Base-by-base conservation (phyloP, 2,113 vertebrate species). In the Psephotus haematonotus region DNA sequence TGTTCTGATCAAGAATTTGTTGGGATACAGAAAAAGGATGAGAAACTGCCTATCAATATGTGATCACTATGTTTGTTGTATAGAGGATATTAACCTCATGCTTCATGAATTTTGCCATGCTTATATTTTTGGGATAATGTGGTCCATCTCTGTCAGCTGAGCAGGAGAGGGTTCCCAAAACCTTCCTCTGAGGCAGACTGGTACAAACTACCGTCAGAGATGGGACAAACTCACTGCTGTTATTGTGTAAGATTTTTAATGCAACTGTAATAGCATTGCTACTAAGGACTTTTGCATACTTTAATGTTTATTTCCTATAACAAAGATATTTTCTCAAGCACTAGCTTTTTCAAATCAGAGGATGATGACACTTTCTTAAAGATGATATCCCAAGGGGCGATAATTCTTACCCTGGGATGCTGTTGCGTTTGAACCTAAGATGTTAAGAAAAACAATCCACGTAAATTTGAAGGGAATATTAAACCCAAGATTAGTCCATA, bases 401-500 rank as follows among this genome's bases (percentile, higher is more conserved):
- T 93, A 80, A 92, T 91, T 85, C 83, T 97, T 28, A 72, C 78
- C 35, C 55, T 52, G 35, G 31, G 97, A 59, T 77, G 87, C 92
- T 33, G 23, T 91, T 78, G 65, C 98, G 55, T 55, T 95, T 59
- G 95, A 96, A 70, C 74, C 88, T 13, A 55, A 94, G 28, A 46
- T 95, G 18, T 39, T 98, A 76, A 96, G 91, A 43, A 96, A 98
- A 98, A 76, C 12, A 62, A 77, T 60, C 23, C 37, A 44, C 4
- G 6, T 55, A 68, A 75, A 52, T 17, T 28, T 50, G 27, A 86
- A 70, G 68, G 13, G 13, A 84, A 27, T 70, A 47, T 37, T 53
- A 79, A 69, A 59, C 14, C 11, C 37, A 57, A 49, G 28, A 65
- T 83, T 33, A 52, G 27, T 57, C 18, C 3, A 5, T 74, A 64